Evolutionary conservation across 2,888 invertebrate species (phyloP), one percentile per base, ranked within the genome.

Genomic region (Prosopocoilus inquinatus): DNA sequence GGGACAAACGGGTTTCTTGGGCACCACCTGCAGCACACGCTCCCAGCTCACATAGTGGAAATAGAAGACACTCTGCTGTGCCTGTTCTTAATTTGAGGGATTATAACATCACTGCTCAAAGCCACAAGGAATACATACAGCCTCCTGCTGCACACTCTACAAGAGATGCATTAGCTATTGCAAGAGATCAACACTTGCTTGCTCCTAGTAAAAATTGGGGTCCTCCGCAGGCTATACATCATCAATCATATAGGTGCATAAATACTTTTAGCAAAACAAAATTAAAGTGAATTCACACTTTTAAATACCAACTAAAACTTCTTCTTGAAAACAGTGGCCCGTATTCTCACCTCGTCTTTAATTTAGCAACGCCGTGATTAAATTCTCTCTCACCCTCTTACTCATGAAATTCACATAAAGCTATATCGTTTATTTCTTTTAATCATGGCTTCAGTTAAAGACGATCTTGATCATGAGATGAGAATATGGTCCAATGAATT

Each of bases 141-240:
- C 84, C 84, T 51, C 84, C 82, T 45, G 82, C 79, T 60, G 84
- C 85, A 56, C 84, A 83, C 64, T 78, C 80, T 8, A 78, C 80
- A 55, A 77, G 82, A 53, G 82, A 82, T 72, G 65, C 67, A 35
- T 60, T 75, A 28, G 64, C 70, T 0, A 69, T 74, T 8, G 67
- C 70, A 11, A 82, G 81, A 73, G 81, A 79, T 63, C 84, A 83
- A 64, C 86, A 86, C 78, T 79, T 86, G 52, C 75, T 83, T 16
- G 78, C 81, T 9, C 77, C 82, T 9, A 79, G 78, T 16, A 75
- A 78, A 64, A 70, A 70, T 61, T 73, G 79, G 79, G 78, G 74
- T 35, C 75, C 75, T 45, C 75, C 75, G 48, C 76, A 82, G 75
- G 69, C 81, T 70, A 70, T 75, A 64, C 72, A 35, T 65, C 78